phyloP scores from a whole-genome alignment of 2,888 invertebrate species.

The Melipona beecheii region DNA sequence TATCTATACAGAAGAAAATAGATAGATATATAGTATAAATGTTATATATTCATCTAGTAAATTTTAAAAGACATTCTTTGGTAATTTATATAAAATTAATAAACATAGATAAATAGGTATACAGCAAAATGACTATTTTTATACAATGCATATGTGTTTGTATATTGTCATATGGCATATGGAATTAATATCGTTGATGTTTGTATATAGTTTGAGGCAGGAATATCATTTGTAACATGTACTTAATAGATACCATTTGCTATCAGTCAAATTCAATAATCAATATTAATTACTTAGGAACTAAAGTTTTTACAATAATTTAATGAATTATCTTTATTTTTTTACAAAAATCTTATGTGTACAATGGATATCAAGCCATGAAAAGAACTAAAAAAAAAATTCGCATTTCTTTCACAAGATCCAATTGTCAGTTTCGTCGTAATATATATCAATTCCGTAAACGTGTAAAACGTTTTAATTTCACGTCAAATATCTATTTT shows the following conservation, averaged over 20 bases:
- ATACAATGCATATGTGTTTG: conserved; percentile 35
- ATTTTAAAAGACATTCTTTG: conserved; percentile 72
- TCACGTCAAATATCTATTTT: conserved; percentile 15
- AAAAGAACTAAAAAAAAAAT: conserved; percentile 69
- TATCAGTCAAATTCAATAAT: conserved; percentile 43
- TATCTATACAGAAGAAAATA: conserved; percentile 71
- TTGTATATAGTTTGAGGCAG: conserved; percentile 63
- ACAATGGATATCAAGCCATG: conserved; percentile 72
- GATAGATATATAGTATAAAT: conserved; percentile 51
- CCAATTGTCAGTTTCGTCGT: conserved; percentile 16
- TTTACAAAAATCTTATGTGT: conserved; percentile 75
- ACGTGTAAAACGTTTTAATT: conserved; percentile 20
- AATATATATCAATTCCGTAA: conserved; percentile 10
- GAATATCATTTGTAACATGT: conserved; percentile 43
- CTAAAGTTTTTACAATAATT: conserved; percentile 65
- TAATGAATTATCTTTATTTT: conserved; percentile 79
- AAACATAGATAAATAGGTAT: conserved; percentile 54
- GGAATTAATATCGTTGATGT: conserved; percentile 62
- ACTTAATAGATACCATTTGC: conserved; percentile 35
- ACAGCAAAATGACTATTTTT: conserved; percentile 42
- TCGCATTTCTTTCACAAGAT: conserved; percentile 12
- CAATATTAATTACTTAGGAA: conserved; percentile 55
- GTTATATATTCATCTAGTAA: conserved; percentile 58
- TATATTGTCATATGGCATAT: conserved; percentile 45
- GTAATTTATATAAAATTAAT: conserved; percentile 60